These are phyloP conservation scores for Galendromus occidentalis DNA, from an alignment of 1,140 invertebrate genomes.

Conservation along the genomic window DNA sequence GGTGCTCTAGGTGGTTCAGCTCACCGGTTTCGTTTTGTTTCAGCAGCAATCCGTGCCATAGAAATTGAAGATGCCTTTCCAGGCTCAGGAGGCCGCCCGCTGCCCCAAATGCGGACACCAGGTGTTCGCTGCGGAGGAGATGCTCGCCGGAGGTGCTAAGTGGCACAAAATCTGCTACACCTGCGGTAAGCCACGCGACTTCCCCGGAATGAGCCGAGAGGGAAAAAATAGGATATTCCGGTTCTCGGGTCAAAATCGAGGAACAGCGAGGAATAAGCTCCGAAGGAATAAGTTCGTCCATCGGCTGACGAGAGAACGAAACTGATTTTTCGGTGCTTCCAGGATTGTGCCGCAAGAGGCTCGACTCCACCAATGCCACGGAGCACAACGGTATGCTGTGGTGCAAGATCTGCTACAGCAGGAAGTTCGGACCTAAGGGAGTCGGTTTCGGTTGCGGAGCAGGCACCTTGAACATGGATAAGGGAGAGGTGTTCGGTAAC, in stretches of 20 bases:
- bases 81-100: constrained; percentile 77
- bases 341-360: constrained; percentile 88
- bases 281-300: no score
- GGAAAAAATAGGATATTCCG: no score
- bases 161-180: constrained; percentile 98
- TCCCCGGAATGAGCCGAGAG: no score
- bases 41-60: neutral
- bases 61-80: constrained; percentile 65
- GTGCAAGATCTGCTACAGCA: constrained; percentile 67
- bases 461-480: constrained; percentile 8
- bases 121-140: constrained; percentile 92
- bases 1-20: neutral
- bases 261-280: no score
- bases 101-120: constrained; percentile 94
- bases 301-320: no score
- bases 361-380: constrained; percentile 91
- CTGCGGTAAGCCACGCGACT: constrained; percentile 55
- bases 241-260: no score
- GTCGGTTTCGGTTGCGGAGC: constrained; percentile 34
- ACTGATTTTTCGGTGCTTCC: constrained; percentile 19
- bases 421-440: constrained; percentile 79
- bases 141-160: constrained; percentile 83
- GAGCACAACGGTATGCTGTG: constrained; percentile 86
- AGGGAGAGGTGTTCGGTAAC: constrained; percentile 10
- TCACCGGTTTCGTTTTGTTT: neutral